These are phyloP conservation scores for Setipinna tenuifilis DNA, from an alignment of 2,797 vertebrate species.

Conservation along the genomic window DNA sequence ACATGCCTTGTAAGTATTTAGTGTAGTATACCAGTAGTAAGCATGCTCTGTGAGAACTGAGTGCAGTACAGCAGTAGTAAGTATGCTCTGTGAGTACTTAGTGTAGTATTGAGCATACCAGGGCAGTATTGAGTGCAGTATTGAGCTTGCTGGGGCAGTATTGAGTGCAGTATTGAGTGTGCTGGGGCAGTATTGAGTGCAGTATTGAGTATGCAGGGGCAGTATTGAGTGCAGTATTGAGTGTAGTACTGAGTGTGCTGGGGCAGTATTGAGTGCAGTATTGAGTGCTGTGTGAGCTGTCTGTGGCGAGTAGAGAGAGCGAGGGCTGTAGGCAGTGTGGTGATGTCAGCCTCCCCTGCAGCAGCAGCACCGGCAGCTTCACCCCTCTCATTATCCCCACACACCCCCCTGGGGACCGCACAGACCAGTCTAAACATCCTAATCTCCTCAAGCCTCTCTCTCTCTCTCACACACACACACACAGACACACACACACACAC, in stretches of 20 bases:
- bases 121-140: too few species aligned
- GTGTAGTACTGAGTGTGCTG: too few species aligned
- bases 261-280: not conserved
- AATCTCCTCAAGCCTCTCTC: slow-evolving; percentile 45
- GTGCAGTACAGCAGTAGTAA: too few species aligned
- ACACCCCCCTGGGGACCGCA: slow-evolving; percentile 46
- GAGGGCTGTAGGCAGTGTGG: slow-evolving; percentile 1
- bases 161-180: too few species aligned
- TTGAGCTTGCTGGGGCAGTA: too few species aligned
- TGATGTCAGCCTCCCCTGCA: slow-evolving; percentile 46
- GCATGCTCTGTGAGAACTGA: too few species aligned
- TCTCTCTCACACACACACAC: slow-evolving; percentile 25
- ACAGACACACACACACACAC: slow-evolving; percentile 11
- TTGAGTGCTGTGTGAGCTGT: not conserved
- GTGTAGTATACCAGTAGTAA: too few species aligned
- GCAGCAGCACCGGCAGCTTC: slow-evolving; percentile 26
- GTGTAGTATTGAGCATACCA: too few species aligned
- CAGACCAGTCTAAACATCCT: slow-evolving; percentile 56
- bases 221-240: too few species aligned
- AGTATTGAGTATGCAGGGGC: not conserved
- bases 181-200: not conserved
- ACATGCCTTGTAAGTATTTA: not conserved
- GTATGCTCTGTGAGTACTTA: too few species aligned
- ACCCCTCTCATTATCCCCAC: slow-evolving; percentile 55
- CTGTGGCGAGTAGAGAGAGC: not conserved